Conservation (phyloP, 2,797 vertebrate genomes). For the Sebastes dallii region DNA sequence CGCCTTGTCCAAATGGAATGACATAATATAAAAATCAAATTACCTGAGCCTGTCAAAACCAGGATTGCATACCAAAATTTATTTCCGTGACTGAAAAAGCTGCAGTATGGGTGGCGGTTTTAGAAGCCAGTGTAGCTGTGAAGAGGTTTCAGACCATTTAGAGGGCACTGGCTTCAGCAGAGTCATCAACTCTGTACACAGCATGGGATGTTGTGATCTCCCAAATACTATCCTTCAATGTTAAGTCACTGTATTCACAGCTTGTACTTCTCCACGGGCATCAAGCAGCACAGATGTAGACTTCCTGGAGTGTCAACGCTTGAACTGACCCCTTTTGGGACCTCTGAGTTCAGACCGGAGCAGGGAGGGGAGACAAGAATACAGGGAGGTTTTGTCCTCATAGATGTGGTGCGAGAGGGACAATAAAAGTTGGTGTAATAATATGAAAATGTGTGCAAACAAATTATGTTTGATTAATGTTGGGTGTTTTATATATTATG, state of each 20-base stretch:
- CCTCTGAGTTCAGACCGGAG: constrained; percentile 42
- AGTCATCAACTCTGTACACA: constrained; percentile 76
- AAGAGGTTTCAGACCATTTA: constrained; percentile 78
- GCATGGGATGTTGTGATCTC: constrained; percentile 76
- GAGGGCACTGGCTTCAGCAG: constrained; percentile 64
- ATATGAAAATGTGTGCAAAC: background rate
- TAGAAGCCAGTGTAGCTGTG: constrained; percentile 18
- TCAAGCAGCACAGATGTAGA: constrained; percentile 82
- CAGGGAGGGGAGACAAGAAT: constrained; percentile 14
- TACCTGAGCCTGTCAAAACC: constrained; percentile 15
- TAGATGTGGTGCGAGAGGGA: background rate
- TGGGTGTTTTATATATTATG: no score
- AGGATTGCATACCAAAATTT: constrained; percentile 8
- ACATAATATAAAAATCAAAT: constrained; percentile 40
- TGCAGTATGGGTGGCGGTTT: constrained; percentile 41
- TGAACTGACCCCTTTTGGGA: constrained; percentile 52
- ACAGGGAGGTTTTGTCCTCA: constrained; percentile 13
- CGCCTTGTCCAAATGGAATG: constrained; percentile 15
- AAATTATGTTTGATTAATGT: background rate
- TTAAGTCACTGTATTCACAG: constrained; percentile 84
- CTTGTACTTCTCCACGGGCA: constrained; percentile 80
- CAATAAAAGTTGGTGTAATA: background rate
- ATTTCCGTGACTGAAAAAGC: constrained; percentile 16
- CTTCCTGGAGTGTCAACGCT: constrained; percentile 66
- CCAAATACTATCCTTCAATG: constrained; percentile 80